Evolutionary conservation across 2,113 vertebrate species (phyloP), one percentile per base, ranked within the genome.

Genomic region (Phalacrocorax carbo): DNA sequence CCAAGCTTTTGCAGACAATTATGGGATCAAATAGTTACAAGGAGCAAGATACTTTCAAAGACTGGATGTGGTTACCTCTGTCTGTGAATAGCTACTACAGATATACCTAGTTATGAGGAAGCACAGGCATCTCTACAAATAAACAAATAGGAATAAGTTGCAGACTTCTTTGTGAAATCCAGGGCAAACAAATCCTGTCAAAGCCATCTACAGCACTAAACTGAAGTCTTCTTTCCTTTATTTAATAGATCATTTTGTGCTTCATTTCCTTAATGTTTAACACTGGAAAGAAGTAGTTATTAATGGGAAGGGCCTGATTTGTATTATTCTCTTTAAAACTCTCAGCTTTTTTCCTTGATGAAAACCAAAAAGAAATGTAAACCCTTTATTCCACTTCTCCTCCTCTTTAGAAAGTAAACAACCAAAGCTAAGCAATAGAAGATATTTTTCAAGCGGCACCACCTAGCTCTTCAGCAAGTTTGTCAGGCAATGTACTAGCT

Each of bases 1-100:
- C 95, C 81, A 95, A 87, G 40, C 11, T 87, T 89, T 95, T 80
- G 62, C 22, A 82, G 70, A 93, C 77, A 93, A 85, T 93, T 96
- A 62, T 61, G 85, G 58, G 66, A 76, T 65, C 69, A 93, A 93
- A 94, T 7, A 46, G 21, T 84, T 91, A 80, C 77, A 95, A 81
- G 55, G 32, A 60, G 89, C 11, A 86, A 75, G 69, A 60, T 46
- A 16, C 60, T 84, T 95, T 85, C 76, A 70, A 60, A 80, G 27
- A 38, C n/a, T 72, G 49, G 18, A 46, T 81, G 58, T 62, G 42
- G 34, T 32, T 86, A 49, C 72, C 69, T 91, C 48, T 70, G 18
- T 23, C 65, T 73, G 42, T 71, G 52, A 71, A 32, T 14, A 90
- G 18, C 49, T 84, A 38, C 71, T 77, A 71, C 44, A 88, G 51